A percentile compares a stretch with the other conserved stretches of the same genome.
Evolutionary conservation across 2,797 vertebrate species (phyloP).

Genomic region (Cetoscarus ocellatus): DNA sequence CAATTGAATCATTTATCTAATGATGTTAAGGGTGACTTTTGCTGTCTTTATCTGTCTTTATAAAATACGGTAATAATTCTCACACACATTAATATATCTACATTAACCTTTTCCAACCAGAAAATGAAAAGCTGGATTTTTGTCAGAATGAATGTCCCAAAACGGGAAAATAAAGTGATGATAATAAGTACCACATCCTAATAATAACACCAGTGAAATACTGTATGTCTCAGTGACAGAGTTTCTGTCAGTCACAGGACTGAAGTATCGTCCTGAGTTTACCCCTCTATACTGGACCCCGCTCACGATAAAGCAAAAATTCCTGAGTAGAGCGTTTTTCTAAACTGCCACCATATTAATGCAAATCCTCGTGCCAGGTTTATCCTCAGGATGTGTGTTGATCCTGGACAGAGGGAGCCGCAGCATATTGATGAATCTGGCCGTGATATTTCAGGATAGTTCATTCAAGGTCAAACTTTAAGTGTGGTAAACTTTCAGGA

Average conservation of each 20-base stretch:
- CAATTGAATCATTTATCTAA: neutral
- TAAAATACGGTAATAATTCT: too few species aligned
- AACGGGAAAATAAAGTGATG: too few species aligned
- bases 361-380: slow-evolving; percentile 43
- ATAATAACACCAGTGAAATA: too few species aligned
- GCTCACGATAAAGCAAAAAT: slow-evolving; percentile 34
- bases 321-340: slow-evolving; percentile 29
- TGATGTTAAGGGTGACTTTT: neutral
- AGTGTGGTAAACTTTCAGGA: slow-evolving; percentile 6
- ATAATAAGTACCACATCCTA: too few species aligned
- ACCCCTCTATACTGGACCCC: neutral
- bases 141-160: too few species aligned
- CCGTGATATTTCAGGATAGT: slow-evolving; percentile 10
- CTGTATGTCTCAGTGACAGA: too few species aligned
- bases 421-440: slow-evolving; percentile 43
- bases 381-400: slow-evolving; percentile 34
- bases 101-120: too few species aligned
- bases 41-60: too few species aligned
- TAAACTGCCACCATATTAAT: slow-evolving; percentile 31
- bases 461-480: slow-evolving; percentile 31
- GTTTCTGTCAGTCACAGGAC: neutral
- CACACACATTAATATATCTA: too few species aligned
- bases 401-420: slow-evolving; percentile 23
- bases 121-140: too few species aligned
- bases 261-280: neutral